Evolutionary conservation across 2,797 vertebrate species (phyloP), one percentile per base, ranked within the genome.

Genomic region (Leptatherina wallacei): DNA sequence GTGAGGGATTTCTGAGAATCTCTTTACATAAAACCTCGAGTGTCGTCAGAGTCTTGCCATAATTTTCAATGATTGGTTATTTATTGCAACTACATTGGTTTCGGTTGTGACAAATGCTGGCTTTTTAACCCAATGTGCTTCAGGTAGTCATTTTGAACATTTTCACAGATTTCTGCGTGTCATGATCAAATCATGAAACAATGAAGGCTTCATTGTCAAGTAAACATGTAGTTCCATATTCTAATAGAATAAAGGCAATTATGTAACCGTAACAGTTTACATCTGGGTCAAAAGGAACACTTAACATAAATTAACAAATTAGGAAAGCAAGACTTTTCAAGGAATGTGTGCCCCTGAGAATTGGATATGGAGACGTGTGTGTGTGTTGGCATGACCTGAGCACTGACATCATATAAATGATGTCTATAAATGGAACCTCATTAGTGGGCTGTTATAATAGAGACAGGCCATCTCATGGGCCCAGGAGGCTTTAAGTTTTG

Each of bases 351-450:
- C 85, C 77, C 77, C 24, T 54, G 80, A 77, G 85, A 82, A 51
- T 65, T 49, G 6, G 16, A 71, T 69, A 40, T 38, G 62, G 30
- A 67, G 65, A 58, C 68, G 33, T 54, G 52, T 40, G 58, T 60
- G 82, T 75, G 77, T 72, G 73, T 85, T 78, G 61, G 83, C 66
- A 70, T 86, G 85, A 91, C 90, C 91, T 85, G 61, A 83, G 77
- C 84, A 56, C 70, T 92, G 88, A 92, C 91, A 91, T 91, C 72
- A 85, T 88, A 90, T 88, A 90, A 93, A 93, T 92, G 89, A 83
- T 61, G 77, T 51, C 92, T 94, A 93, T 91, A 91, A 89, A 88
- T 87, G 88, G 93, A 92, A 93, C 57, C 91, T 93, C 90, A 93
- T 93, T 94, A 94, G 75, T 61, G 18, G 77, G 75, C 64, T 79